Evolutionary conservation across 1,140 invertebrate species (phyloP).

Genomic region (Lethocerus indicus): DNA sequence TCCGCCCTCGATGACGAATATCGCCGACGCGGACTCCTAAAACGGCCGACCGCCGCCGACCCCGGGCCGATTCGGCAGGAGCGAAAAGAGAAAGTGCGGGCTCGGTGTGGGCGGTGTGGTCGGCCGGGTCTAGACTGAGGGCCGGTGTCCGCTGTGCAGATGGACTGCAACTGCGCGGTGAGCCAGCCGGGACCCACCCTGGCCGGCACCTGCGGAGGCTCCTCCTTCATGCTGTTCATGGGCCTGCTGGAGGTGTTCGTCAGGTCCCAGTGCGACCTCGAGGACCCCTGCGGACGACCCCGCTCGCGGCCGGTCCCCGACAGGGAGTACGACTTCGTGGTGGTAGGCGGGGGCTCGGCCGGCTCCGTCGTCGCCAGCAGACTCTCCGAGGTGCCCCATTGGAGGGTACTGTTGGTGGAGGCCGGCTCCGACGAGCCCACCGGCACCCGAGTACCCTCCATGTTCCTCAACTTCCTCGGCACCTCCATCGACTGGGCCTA

Average conservation of each 20-base stretch:
- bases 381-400: constrained; percentile 51
- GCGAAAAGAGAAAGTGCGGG: too few species aligned
- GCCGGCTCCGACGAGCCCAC: constrained; percentile 67
- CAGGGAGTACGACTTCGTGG: constrained; percentile 64
- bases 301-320: constrained; percentile 35
- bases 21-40: too few species aligned
- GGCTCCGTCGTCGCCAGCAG: constrained; percentile 52
- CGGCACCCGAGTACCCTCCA: constrained; percentile 64
- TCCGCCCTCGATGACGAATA: too few species aligned
- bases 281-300: constrained; percentile 62
- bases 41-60: too few species aligned
- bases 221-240: constrained; percentile 74
- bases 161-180: constrained; percentile 50
- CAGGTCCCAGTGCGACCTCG: constrained; percentile 63
- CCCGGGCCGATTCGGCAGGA: too few species aligned
- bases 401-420: constrained; percentile 66
- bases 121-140: too few species aligned
- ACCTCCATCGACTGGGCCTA: constrained; percentile 77
- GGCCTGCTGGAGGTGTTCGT: constrained; percentile 67
- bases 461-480: constrained; percentile 67
- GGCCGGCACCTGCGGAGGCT: constrained; percentile 60
- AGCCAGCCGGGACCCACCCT: constrained; percentile 57
- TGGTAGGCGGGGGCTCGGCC: constrained; percentile 75
- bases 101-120: too few species aligned
- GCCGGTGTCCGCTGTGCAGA: too few species aligned